Base-by-base conservation (phyloP, 2,888 invertebrate genomes). In the Malthinus flaveolus region DNA sequence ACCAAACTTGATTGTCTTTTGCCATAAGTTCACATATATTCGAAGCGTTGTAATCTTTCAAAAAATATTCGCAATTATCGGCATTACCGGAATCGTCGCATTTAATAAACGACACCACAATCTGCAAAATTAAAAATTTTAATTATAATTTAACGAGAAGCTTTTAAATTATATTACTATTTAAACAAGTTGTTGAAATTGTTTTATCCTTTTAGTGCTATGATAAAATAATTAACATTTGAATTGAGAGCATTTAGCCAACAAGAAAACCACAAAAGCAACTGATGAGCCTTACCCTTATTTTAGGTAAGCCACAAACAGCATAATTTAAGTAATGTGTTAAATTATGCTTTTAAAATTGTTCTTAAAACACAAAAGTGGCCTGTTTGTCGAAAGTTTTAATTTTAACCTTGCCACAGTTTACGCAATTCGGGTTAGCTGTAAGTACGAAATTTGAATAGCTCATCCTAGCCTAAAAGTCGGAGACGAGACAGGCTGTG, bases 1-100 rank as follows among this genome's bases (percentile, higher is more conserved):
- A 62, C 74, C 74, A 75, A 1, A 67, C 32, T 49, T 74, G 70
- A 49, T 71, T 63, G 50, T 69, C 66, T 44, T 58, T 66, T 6
- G 34, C 58, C 53, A 74, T 64, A 5, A 66, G 59, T 11, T 64
- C 63, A 56, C 75, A 75, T 11, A 71, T 62, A 10, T 69, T 66
- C 3, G 65, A 64, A 9, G 64, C 68, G 31, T 62, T 67, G 52
- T 66, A 69, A 58, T 75, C 72, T 54, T 70, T 71, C n/a, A 73
- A 31, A 37, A 71, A 59, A 44, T 66, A 71, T 61, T 75, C 74
- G 61, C 74, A 74, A 51, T 65, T 69, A 52, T 73, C 73, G 10
- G 70, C 68, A 55, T 70, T 71, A 34, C 70, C 73, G 11, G 69
- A 67, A 33, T 65, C 61, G 54, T 73, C 73, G 53, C 74, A 75